Evolutionary conservation across 2,888 invertebrate species (phyloP).

Genomic region (Bombylius discolor): DNA sequence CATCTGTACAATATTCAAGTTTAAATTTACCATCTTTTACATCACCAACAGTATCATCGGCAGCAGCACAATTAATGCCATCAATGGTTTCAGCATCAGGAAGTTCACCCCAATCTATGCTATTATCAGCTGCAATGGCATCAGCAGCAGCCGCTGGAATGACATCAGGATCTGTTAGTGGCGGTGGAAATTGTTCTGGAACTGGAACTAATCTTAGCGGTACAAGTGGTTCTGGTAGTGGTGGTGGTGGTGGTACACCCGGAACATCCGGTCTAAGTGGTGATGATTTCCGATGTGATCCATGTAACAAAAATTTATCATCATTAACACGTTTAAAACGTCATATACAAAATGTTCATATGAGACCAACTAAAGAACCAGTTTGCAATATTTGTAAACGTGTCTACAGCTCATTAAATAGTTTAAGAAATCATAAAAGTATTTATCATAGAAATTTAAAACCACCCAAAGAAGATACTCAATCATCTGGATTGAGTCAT

Average conservation of each 20-base stretch:
- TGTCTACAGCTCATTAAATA: conserved; percentile 83
- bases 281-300: conserved; percentile 82
- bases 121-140: conserved; percentile 13
- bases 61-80: conserved; percentile 3
- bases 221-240: conserved; percentile 7
- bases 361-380: conserved; percentile 78
- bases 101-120: conserved; percentile 6
- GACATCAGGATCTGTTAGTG: conserved; percentile 7
- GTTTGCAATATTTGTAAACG: conserved; percentile 87
- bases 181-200: conserved; percentile 13
- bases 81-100: conserved; percentile 8
- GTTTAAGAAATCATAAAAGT: conserved; percentile 82
- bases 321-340: conserved; percentile 78
- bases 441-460: conserved; percentile 77
- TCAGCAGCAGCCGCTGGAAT: conserved; percentile 6
- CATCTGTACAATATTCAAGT: conserved; percentile 30
- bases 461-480: conserved; percentile 44
- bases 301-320: conserved; percentile 81
- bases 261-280: conserved; percentile 34
- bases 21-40: conserved; percentile 11
- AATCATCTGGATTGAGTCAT: conserved; percentile 9
- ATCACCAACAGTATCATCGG: conserved; percentile 2
- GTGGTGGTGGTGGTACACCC: conserved; percentile 18
- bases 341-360: conserved; percentile 85
- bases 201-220: conserved; percentile 27